Conservation (phyloP, 2,888 invertebrate species). For the Psylliodes chrysocephalus region DNA sequence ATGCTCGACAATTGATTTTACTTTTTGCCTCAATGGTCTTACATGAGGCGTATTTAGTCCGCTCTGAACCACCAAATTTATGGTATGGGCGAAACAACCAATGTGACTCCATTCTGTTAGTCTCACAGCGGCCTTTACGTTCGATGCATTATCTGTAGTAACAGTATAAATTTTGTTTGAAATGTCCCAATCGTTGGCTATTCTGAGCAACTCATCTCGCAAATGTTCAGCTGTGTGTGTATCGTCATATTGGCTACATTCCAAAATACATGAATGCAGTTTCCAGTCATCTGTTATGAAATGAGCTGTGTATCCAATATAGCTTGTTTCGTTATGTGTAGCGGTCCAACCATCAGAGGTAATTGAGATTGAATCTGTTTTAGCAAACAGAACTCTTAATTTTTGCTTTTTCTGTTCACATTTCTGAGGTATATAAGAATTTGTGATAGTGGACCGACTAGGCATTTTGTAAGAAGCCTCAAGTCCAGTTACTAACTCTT, state of each 20-base stretch:
- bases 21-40: constrained; percentile 7
- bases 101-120: constrained; percentile 16
- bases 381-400: neutral
- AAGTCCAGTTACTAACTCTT: neutral
- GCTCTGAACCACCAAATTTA: too few relatives aligned
- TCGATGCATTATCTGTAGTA: constrained; percentile 31
- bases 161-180: constrained; percentile 13
- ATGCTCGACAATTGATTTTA: constrained; percentile 21
- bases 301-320: neutral
- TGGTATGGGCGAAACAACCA: too few relatives aligned
- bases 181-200: neutral
- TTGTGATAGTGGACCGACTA: neutral
- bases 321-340: neutral
- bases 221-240: neutral
- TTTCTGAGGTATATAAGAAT: neutral
- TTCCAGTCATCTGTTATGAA: neutral
- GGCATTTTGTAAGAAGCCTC: neutral
- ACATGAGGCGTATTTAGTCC: constrained; percentile 1
- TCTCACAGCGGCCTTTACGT: constrained; percentile 17
- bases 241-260: neutral
- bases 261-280: neutral
- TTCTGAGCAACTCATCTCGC: neutral
- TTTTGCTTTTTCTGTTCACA: neutral
- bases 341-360: neutral
- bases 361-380: neutral